These are phyloP conservation scores for Rissa tridactyla DNA, from an alignment of 2,113 vertebrate species.

Conservation along the genomic window DNA sequence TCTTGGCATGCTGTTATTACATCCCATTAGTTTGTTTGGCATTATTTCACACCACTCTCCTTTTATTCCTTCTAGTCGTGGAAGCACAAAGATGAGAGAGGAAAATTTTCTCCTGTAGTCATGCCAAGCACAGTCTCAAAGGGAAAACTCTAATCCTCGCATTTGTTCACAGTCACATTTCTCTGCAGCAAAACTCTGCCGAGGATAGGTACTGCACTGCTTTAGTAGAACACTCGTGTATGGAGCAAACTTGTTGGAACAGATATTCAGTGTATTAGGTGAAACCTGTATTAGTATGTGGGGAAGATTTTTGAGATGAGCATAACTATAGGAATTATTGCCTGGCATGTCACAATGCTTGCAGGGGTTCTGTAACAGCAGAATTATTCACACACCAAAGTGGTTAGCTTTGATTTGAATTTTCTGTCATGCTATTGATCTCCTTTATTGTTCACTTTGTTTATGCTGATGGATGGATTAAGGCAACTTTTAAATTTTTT, in stretches of 20 bases:
- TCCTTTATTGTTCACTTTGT: background rate
- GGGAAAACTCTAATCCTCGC: background rate
- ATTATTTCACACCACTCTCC: background rate
- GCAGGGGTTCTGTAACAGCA: background rate
- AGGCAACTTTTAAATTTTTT: background rate
- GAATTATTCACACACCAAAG: background rate
- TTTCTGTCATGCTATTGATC: background rate
- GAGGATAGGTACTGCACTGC: background rate
- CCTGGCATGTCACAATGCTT: background rate
- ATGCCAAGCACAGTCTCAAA: background rate
- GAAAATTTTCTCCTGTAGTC: background rate
- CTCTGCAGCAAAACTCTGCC: background rate
- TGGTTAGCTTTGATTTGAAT: background rate
- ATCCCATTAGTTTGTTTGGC: background rate
- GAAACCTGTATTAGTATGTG: background rate
- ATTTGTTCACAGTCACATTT: background rate
- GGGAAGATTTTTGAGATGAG: background rate
- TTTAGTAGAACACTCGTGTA: rapidly evolving
- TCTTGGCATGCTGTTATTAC: background rate
- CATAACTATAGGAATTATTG: background rate
- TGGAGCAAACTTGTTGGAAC: background rate
- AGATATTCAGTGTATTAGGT: background rate
- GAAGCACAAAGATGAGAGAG: background rate
- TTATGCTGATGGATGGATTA: background rate
- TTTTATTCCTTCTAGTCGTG: background rate